Percentiles rank a stretch among this genome's conserved stretches.
Conservation (phyloP, 2,797 vertebrate species). For the Tiaroga cobitis region DNA sequence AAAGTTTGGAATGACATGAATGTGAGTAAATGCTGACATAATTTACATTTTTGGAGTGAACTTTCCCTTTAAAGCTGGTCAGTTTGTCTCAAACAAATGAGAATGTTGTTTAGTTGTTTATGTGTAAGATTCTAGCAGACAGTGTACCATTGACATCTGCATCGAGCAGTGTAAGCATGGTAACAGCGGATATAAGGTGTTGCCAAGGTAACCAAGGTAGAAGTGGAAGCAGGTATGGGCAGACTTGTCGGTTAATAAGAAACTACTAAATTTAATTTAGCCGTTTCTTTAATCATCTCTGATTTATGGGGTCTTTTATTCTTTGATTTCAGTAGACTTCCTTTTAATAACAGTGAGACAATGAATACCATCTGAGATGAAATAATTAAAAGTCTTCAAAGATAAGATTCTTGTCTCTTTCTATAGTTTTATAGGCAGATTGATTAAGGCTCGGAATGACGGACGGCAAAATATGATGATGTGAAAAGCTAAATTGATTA, state of each 20-base stretch:
- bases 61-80: too few relatives aligned
- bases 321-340: conserved; percentile 78
- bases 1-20: not conserved
- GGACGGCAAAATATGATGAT: conserved; percentile 67
- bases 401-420: conserved; percentile 79
- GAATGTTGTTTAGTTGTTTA: conserved; percentile 17
- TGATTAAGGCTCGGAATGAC: conserved; percentile 63
- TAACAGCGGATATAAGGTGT: conserved; percentile 51
- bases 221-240: conserved; percentile 47
- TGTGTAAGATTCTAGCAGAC: conserved; percentile 1
- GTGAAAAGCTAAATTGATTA: conserved; percentile 48
- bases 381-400: conserved; percentile 78
- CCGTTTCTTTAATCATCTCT: conserved; percentile 77
- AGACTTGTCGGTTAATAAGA: conserved; percentile 44
- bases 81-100: not conserved
- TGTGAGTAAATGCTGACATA: not conserved
- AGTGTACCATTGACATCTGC: conserved; percentile 16
- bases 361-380: conserved; percentile 74
- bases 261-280: conserved; percentile 66
- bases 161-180: conserved; percentile 37
- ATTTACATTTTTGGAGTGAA: not conserved
- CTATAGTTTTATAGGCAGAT: conserved; percentile 61
- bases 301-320: conserved; percentile 72
- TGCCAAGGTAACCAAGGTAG: conserved; percentile 55
- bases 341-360: conserved; percentile 76